These are phyloP conservation scores for Picus viridis DNA, from an alignment of 2,797 vertebrate species.

Conservation along the genomic window DNA sequence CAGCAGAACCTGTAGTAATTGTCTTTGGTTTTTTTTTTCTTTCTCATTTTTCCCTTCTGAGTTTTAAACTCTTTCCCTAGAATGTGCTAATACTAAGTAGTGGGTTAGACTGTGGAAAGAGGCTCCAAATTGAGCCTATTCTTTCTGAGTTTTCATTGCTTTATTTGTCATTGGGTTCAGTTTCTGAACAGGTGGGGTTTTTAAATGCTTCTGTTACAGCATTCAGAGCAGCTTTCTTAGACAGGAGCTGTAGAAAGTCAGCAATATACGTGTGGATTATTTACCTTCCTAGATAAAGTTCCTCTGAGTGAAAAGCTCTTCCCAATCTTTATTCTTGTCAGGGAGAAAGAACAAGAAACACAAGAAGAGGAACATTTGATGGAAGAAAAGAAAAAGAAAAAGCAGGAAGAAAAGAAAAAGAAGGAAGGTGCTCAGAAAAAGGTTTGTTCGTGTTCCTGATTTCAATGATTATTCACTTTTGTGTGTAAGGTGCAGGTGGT, in stretches of 20 bases:
- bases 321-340: slow-evolving; percentile 66
- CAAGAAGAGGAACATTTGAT: slow-evolving; percentile 97
- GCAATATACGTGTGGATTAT: neutral
- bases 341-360: slow-evolving; percentile 89
- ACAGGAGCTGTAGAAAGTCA: neutral
- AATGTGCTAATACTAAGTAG: neutral
- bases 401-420: slow-evolving; percentile 98
- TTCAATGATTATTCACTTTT: neutral
- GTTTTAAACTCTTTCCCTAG: neutral
- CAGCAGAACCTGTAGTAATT: neutral
- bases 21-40: neutral
- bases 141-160: neutral
- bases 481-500: fast-evolving
- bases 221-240: neutral
- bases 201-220: neutral
- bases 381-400: slow-evolving; percentile 99
- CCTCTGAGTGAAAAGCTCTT: slow-evolving; percentile 18
- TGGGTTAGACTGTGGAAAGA: neutral
- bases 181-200: neutral
- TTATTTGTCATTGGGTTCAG: neutral
- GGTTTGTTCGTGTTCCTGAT: slow-evolving; percentile 75
- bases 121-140: neutral
- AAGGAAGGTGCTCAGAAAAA: slow-evolving; percentile 97
- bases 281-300: neutral
- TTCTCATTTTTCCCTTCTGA: neutral